Base-by-base conservation (phyloP, 2,797 vertebrate species). In the Acanthornis magna region DNA sequence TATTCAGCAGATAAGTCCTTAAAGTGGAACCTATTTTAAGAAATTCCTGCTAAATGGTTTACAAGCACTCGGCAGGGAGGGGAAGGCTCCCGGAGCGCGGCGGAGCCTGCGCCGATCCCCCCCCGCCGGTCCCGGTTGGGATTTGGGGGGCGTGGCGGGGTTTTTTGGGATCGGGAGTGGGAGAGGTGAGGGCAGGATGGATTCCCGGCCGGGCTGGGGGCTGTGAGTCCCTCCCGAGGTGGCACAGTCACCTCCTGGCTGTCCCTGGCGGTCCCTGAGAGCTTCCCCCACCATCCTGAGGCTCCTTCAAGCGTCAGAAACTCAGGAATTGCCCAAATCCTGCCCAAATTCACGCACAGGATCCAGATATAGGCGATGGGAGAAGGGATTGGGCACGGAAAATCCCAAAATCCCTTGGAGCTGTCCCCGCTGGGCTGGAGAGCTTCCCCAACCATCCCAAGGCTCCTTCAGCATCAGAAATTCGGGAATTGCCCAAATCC, bases 21-120 rank as follows among this genome's bases (percentile, higher is more conserved):
- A 96, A 95, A 93, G 87, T 91, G 91, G 91, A 96, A 70, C 91
- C 91, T 95, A 95, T 96, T 97, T 96, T 96, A 95, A 85, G 95
- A 88, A 95, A 95, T 91, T 94, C 92, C 89, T 91, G 70, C 93
- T 85, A 90, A 95, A 91, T 70, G 95, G 74, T 95, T 82, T 88
- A 86, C 89, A 65, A 88, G 85, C 21, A 82, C 67, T 36, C 74
- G n/a, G 81, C 72, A 94, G 91, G 89, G 92, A 93, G 93, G 66
- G 34, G 83, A 70, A 88, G 85, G 48, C 27, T 86, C 14, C 66
- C 32, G 4, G 14, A 77, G 57, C 38, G 38, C 38, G 38, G 38
- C 38, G 38, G 38, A 38, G 38, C 38, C 38, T 38, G 38, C 38
- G 38, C 38, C 38, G 38, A 38, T 38, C 10, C 38, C 38, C 38